Base-by-base conservation (phyloP, 2,888 invertebrate species). In the Junonia oenone region DNA sequence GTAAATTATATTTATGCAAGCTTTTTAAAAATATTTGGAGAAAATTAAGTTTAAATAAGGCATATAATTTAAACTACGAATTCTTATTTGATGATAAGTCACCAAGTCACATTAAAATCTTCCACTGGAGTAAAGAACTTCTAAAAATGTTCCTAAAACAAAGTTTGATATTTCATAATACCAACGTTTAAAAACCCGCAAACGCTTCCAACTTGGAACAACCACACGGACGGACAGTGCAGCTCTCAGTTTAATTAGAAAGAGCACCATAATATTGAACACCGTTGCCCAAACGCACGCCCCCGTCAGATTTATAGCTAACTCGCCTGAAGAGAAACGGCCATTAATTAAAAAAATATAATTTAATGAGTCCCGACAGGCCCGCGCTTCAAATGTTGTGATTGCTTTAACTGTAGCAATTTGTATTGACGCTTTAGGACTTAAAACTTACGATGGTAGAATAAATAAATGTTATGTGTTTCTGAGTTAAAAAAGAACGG, bases 311-410 rank as follows among this genome's bases (percentile, higher is more conserved):
- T 90, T 90, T 91, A 90, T 88, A 73, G 73, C 80, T 66, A 67
- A 75, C 74, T 76, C 72, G 83, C 83, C 80, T 63, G 69, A 72
- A 88, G 87, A 87, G 87, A 90, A 88, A 84, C 79, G 85, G 83
- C 79, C 86, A 88, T 88, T 90, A 88, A 90, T 90, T 90, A 83
- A 89, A 86, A 88, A 89, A 80, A 81, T 80, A 79, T 78, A 76
- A 79, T 77, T 73, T 76, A 79, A 75, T 73, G 69, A 68, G 67
- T 71, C 69, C 72, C 53, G 66, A 67, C 65, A 65, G 62, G 51
- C 47, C 59, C 53, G 62, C 58, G 61, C 61, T 66, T 65, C 59
- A 63, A 64, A 63, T 59, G 43, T 43, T 43, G 64, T 63, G 67
- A 62, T 63, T 63, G 63, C 63, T 59, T 58, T 48, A 49, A 58